A percentile compares a stretch with the other conserved stretches of the same genome.
phyloP scores from a whole-genome alignment of 1,140 invertebrate genomes.

The Orchesella cincta region DNA sequence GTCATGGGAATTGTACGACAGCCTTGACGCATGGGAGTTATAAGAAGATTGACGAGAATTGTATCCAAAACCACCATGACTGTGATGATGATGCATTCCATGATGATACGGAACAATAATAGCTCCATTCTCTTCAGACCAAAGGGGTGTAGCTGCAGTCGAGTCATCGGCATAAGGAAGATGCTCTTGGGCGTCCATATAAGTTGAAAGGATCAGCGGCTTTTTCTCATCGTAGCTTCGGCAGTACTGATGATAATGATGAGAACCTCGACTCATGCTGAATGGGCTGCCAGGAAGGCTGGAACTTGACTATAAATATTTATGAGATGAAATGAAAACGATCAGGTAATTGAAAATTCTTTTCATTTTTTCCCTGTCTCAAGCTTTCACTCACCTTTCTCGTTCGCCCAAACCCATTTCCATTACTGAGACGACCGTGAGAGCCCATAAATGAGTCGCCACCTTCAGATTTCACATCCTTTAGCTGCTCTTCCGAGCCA shows the following conservation, averaged over 20 bases:
- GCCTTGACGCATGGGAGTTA: slow-evolving; percentile 85
- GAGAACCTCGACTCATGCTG: slow-evolving; percentile 81
- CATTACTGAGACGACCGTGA: slow-evolving; percentile 62
- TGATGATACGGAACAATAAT: slow-evolving; percentile 88
- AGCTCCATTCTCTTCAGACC: slow-evolving; percentile 89
- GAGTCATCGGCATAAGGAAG: slow-evolving; percentile 97
- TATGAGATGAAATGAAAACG: slow-evolving; percentile 44
- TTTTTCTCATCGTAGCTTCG: slow-evolving; percentile 78
- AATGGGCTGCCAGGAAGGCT: slow-evolving; percentile 96
- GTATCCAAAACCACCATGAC: slow-evolving; percentile 51
- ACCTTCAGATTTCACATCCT: slow-evolving; percentile 81
- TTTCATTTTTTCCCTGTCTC: no score
- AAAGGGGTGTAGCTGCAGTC: slow-evolving; percentile 92
- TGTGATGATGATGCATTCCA: slow-evolving; percentile 63
- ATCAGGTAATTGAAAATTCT: no score
- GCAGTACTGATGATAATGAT: slow-evolving; percentile 45
- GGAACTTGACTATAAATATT: slow-evolving; percentile 78
- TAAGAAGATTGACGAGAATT: slow-evolving; percentile 87
- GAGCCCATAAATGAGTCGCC: slow-evolving; percentile 81
- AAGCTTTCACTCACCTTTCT: slow-evolving; percentile 73
- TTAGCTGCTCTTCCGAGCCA: slow-evolving; percentile 79
- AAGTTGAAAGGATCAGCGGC: slow-evolving; percentile 87
- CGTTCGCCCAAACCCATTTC: slow-evolving; percentile 61
- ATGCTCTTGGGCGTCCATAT: slow-evolving; percentile 89
- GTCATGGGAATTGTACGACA: slow-evolving; percentile 92